A percentile compares a stretch with the other conserved stretches of the same genome.
Evolutionary conservation across 2,113 vertebrate species (phyloP).

Genomic region (Melanostigma gelatinosum): DNA sequence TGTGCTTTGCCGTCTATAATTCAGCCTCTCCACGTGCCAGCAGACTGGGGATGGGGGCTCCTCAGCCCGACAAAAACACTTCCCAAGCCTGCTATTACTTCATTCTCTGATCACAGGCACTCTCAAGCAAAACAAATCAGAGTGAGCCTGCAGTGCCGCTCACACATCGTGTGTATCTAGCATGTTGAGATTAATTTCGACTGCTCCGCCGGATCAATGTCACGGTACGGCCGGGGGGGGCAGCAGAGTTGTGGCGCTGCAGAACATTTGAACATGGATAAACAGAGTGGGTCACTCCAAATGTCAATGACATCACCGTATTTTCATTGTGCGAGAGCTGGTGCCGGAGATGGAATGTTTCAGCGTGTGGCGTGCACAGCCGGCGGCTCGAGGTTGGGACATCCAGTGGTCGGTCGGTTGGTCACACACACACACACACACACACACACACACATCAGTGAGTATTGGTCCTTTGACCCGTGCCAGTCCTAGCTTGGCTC

Average conservation of each 20-base stretch:
- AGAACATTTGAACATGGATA: conserved; percentile 4
- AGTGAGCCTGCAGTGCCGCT: conserved; percentile 1
- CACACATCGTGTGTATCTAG: conserved; percentile 11
- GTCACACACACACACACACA: conserved; percentile 6
- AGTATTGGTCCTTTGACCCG: conserved; percentile 25
- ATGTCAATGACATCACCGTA: conserved; percentile 9
- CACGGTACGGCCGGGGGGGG: neutral
- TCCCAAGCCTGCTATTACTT: conserved; percentile 67
- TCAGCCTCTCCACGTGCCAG: conserved; percentile 64
- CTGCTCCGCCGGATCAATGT: conserved; percentile 34
- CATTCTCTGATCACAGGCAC: conserved; percentile 51
- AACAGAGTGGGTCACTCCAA: conserved; percentile 22
- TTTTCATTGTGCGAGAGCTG: conserved; percentile 9
- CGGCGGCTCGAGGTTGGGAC: conserved; percentile 6
- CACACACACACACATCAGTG: conserved; percentile 14
- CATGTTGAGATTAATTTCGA: conserved; percentile 25
- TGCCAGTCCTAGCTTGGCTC: conserved; percentile 24
- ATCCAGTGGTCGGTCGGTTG: no score
- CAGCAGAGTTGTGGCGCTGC: neutral
- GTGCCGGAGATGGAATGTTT: conserved; percentile 2
- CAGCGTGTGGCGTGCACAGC: neutral
- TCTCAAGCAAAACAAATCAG: conserved; percentile 51
- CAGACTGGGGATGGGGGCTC: conserved; percentile 47
- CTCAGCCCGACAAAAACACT: conserved; percentile 51
- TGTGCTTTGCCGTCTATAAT: conserved; percentile 68